Evolutionary conservation across 2,113 vertebrate genomes (phyloP).

Genomic region (Crotophaga sulcirostris): DNA sequence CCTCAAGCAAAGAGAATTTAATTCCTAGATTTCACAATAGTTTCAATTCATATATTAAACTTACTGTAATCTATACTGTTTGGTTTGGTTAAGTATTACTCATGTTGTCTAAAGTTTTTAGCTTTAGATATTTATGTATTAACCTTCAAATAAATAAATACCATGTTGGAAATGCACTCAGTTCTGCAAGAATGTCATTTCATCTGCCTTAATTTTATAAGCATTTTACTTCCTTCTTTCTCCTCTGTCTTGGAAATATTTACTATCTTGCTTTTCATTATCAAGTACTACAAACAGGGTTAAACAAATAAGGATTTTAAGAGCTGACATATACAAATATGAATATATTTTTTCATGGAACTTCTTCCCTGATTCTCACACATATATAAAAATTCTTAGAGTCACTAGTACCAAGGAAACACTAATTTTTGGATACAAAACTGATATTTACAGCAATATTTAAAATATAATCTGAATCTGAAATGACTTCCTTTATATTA

Average conservation of each 20-base stretch:
- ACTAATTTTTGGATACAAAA: neutral
- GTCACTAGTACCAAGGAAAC: neutral
- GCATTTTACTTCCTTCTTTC: neutral
- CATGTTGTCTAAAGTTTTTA: neutral
- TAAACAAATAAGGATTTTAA: neutral
- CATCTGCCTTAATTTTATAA: neutral
- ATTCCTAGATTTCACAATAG: neutral
- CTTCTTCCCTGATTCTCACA: neutral
- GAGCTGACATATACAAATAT: neutral
- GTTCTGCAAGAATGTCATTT: neutral
- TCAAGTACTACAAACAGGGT: neutral
- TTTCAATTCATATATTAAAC: neutral
- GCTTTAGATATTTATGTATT: neutral
- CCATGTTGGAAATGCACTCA: neutral
- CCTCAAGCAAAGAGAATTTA: neutral
- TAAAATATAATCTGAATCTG: neutral
- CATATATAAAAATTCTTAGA: neutral
- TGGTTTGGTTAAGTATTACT: neutral
- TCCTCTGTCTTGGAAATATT: neutral
- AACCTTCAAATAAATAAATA: constrained; percentile 21
- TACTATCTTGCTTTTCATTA: neutral
- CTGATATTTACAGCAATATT: neutral
- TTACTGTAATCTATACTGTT: neutral
- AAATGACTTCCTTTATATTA: neutral
- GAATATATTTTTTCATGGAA: neutral